These are phyloP conservation scores for Psix sp. DNA, from an alignment of 1,140 invertebrate species.

Conservation along the genomic window DNA sequence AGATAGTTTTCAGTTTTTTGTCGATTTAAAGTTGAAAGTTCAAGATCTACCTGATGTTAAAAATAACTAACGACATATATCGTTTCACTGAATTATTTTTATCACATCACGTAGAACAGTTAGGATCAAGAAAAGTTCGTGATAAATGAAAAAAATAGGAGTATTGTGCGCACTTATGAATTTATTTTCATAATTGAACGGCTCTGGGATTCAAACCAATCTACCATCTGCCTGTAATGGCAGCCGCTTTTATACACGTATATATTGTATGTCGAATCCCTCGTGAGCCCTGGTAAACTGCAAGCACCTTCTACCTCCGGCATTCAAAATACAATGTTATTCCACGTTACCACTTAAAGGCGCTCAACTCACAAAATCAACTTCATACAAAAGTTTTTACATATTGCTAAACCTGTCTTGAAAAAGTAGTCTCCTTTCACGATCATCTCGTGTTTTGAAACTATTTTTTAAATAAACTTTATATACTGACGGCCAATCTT, in stretches of 20 bases:
- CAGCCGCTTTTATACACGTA: constrained; percentile 43
- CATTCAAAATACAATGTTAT: constrained; percentile 42
- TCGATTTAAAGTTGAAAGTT: too few relatives aligned
- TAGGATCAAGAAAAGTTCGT: constrained; percentile 2
- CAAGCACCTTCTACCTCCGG: constrained; percentile 24
- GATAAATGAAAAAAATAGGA: constrained; percentile 31
- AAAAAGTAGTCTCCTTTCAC: too few relatives aligned
- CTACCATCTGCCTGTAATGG: constrained; percentile 42
- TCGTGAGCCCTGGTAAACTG: constrained; percentile 33
- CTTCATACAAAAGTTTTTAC: constrained; percentile 19
- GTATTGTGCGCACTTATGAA: constrained; percentile 29
- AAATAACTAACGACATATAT: too few relatives aligned
- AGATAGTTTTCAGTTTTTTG: too few relatives aligned
- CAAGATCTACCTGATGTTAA: too few relatives aligned
- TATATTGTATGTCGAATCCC: constrained; percentile 36
- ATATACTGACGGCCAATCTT: too few relatives aligned
- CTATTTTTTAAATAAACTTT: too few relatives aligned
- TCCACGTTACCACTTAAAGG: constrained; percentile 22
- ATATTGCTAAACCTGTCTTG: constrained; percentile 19
- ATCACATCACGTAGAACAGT: background rate
- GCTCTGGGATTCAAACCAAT: constrained; percentile 43
- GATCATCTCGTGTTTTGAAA: too few relatives aligned
- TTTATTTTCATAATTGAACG: constrained; percentile 54
- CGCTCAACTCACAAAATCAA: constrained; percentile 29
- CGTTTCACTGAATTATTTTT: constrained; percentile 7